These are phyloP conservation scores for Cotesia vestalis DNA, from an alignment of 1,140 invertebrate species.

Conservation along the genomic window DNA sequence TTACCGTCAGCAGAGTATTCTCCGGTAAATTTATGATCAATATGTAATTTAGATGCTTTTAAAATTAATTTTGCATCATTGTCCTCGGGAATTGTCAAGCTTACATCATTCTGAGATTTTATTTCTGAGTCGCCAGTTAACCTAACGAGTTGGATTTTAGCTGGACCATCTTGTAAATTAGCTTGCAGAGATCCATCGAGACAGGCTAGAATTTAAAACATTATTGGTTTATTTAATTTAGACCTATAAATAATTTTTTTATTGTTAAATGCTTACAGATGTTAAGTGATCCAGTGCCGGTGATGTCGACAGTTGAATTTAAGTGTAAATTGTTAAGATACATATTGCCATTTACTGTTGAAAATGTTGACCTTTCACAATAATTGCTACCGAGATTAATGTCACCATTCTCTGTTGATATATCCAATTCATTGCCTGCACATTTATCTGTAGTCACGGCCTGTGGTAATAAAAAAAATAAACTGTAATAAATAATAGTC, in stretches of 20 bases:
- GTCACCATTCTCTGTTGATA: conserved; percentile 40
- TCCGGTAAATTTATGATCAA: conserved; percentile 33
- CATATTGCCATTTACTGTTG: conserved; percentile 37
- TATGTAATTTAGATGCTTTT: conserved; percentile 20
- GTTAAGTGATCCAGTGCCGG: conserved; percentile 35
- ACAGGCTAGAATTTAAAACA: conserved; percentile 35
- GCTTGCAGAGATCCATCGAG: conserved; percentile 41
- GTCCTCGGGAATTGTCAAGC: conserved; percentile 35
- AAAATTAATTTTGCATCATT: conserved; percentile 32
- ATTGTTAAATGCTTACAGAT: conserved; percentile 32
- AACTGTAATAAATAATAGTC: too few relatives aligned
- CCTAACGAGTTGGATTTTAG: conserved; percentile 38
- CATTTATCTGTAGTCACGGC: conserved; percentile 39
- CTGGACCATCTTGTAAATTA: conserved; percentile 31
- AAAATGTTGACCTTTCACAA: conserved; percentile 39
- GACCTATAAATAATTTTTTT: too few relatives aligned
- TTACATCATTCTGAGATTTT: conserved; percentile 30
- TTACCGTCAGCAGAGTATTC: conserved; percentile 1
- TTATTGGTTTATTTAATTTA: not conserved
- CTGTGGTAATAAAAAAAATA: conserved; percentile 27
- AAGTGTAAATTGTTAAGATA: conserved; percentile 43
- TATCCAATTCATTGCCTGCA: conserved; percentile 38
- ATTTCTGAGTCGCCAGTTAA: conserved; percentile 36
- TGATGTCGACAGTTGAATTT: conserved; percentile 38
- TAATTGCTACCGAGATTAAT: conserved; percentile 42